Evolutionary conservation across 2,797 vertebrate species (phyloP).

Genomic region (Harpagifer antarcticus): DNA sequence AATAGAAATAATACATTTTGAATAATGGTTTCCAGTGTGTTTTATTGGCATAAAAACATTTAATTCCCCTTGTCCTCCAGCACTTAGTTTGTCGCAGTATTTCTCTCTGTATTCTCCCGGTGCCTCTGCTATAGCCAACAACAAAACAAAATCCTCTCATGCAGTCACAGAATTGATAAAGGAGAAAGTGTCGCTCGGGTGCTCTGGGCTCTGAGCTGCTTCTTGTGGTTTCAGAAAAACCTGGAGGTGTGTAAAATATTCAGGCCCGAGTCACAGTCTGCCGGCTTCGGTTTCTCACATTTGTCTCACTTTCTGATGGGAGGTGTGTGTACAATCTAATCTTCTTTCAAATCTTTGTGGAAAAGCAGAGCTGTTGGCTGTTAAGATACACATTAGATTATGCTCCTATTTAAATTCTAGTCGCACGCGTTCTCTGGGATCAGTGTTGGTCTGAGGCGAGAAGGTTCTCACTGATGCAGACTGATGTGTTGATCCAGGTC

Average conservation of each 20-base stretch:
- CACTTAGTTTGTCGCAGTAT: neutral
- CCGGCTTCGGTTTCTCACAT: neutral
- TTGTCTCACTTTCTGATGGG: neutral
- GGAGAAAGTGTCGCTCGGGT: neutral
- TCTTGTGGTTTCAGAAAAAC: slow-evolving; percentile 1
- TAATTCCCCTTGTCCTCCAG: neutral
- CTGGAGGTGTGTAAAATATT: slow-evolving; percentile 40
- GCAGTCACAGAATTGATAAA: slow-evolving; percentile 10
- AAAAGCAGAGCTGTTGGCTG: neutral
- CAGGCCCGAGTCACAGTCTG: neutral
- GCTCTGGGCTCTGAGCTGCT: neutral
- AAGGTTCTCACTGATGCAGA: slow-evolving; percentile 6
- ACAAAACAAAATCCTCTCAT: slow-evolving; percentile 9
- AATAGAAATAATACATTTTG: neutral
- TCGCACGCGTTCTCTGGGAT: slow-evolving; percentile 19
- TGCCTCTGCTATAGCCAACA: slow-evolving; percentile 1
- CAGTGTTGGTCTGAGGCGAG: neutral
- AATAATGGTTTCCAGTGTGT: neutral
- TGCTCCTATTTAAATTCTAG: slow-evolving; percentile 27
- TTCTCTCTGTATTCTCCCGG: neutral
- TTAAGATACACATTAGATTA: neutral
- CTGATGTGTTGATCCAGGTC: slow-evolving; percentile 9
- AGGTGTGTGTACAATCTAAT: too few species aligned
- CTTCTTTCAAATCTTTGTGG: too few species aligned
- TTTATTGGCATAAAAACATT: neutral